Percentiles rank a stretch among this genome's conserved stretches.
Evolutionary conservation across 2,113 vertebrate species (phyloP).

Genomic region (Oreochromis spilurus): DNA sequence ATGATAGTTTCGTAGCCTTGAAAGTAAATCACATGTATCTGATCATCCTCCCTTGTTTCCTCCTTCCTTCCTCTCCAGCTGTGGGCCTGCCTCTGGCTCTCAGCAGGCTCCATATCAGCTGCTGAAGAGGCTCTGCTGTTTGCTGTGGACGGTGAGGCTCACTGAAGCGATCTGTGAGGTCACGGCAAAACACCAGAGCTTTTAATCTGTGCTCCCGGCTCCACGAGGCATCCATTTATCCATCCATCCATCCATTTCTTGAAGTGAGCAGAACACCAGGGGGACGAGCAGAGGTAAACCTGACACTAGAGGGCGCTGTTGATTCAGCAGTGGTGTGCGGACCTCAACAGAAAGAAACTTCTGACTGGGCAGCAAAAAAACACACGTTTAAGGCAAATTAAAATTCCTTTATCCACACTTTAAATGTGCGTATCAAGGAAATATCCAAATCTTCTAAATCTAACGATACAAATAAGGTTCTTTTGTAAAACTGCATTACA

Average conservation of each 20-base stretch:
- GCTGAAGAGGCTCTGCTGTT: neutral
- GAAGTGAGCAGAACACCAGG: neutral
- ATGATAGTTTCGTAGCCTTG: neutral
- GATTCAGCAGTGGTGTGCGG: neutral
- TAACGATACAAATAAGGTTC: neutral
- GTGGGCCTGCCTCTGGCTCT: neutral
- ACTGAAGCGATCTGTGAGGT: neutral
- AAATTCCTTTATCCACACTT: neutral
- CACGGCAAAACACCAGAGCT: neutral
- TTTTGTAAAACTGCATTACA: neutral
- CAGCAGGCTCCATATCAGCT: neutral
- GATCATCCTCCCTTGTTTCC: neutral
- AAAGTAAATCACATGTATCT: neutral
- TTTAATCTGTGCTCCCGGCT: neutral
- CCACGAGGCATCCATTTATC: neutral
- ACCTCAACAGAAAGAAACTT: no score
- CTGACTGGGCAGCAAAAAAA: neutral
- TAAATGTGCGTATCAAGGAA: neutral
- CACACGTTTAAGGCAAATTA: neutral
- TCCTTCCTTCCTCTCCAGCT: neutral
- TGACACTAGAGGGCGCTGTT: conserved; percentile 62
- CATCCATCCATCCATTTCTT: no score
- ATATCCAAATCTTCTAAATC: neutral
- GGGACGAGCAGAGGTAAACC: neutral
- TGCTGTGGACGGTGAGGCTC: neutral